Evolutionary conservation across 2,888 invertebrate genomes (phyloP).

Genomic region (Odontomyia ornata): DNA sequence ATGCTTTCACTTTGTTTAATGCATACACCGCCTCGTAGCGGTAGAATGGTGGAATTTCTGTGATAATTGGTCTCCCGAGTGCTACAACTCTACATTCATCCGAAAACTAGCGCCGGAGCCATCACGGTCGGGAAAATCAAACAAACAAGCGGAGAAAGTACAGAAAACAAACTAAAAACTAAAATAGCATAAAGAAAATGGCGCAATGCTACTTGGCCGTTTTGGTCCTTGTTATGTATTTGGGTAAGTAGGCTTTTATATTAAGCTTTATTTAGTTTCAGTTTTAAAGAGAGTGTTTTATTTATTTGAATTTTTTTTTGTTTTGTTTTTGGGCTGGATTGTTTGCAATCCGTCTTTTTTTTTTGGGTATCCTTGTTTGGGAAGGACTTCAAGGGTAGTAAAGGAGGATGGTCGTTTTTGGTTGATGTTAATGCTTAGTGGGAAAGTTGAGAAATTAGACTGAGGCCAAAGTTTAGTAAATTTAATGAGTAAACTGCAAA

Average conservation of each 20-base stretch:
- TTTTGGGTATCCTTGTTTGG: background rate
- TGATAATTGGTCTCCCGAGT: slow-evolving; percentile 46
- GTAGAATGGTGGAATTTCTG: slow-evolving; percentile 46
- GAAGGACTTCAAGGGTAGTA: background rate
- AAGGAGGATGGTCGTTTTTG: background rate
- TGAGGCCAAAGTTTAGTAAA: background rate
- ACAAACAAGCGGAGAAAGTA: no score
- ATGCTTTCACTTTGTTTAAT: slow-evolving; percentile 5
- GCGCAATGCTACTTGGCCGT: slow-evolving; percentile 49
- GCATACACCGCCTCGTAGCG: slow-evolving; percentile 18
- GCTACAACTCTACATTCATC: background rate
- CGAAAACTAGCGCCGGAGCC: no score
- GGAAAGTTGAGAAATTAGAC: background rate
- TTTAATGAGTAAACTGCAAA: background rate
- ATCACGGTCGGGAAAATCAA: no score
- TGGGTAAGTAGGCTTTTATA: slow-evolving; percentile 46
- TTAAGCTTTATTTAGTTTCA: slow-evolving; percentile 22
- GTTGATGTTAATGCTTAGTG: background rate
- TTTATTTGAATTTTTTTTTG: slow-evolving; percentile 4
- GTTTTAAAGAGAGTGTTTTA: slow-evolving; percentile 12
- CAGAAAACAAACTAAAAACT: no score
- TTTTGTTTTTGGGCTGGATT: no score
- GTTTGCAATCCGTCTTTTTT: background rate
- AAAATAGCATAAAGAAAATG: slow-evolving; percentile 45
- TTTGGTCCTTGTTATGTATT: slow-evolving; percentile 48